These are phyloP conservation scores for Contarinia nasturtii DNA, from an alignment of 1,140 invertebrate species.

Conservation along the genomic window DNA sequence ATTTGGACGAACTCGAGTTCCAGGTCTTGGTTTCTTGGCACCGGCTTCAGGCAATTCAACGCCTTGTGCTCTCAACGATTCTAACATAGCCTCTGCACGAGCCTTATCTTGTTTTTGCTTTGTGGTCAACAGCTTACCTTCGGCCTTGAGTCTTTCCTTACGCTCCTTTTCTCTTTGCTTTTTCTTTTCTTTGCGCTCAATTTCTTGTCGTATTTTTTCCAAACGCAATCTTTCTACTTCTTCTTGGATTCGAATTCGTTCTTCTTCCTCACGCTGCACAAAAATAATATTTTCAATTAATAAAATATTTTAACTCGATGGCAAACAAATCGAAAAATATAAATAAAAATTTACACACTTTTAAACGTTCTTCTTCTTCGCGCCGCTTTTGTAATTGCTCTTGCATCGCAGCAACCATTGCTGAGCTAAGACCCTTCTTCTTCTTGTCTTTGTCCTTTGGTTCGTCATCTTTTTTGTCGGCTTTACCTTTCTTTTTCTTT, in stretches of 20 bases:
- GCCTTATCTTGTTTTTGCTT: constrained; percentile 83
- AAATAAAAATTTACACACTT: neutral
- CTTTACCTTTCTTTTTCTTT: constrained; percentile 30
- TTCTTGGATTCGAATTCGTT: constrained; percentile 51
- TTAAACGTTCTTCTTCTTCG: constrained; percentile 68
- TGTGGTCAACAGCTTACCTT: constrained; percentile 81
- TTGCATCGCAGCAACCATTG: constrained; percentile 67
- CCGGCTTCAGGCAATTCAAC: constrained; percentile 36
- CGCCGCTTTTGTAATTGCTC: constrained; percentile 71
- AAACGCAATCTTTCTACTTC: constrained; percentile 48
- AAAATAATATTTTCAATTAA: neutral
- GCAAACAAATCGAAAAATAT: neutral
- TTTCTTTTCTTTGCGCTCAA: constrained; percentile 74
- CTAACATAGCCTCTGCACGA: constrained; percentile 69
- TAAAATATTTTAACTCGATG: neutral
- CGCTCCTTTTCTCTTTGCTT: constrained; percentile 91
- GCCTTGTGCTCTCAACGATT: constrained; percentile 72
- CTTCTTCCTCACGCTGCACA: constrained; percentile 54
- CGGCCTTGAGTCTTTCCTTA: constrained; percentile 79
- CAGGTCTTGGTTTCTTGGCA: constrained; percentile 48
- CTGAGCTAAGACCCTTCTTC: constrained; percentile 53
- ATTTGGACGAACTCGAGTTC: constrained; percentile 56
- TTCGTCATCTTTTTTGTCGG: constrained; percentile 33
- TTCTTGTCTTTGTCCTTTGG: constrained; percentile 30
- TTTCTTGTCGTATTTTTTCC: constrained; percentile 59